Evolutionary conservation across 2,797 vertebrate species (phyloP).

Genomic region (Aeoliscus strigatus): DNA sequence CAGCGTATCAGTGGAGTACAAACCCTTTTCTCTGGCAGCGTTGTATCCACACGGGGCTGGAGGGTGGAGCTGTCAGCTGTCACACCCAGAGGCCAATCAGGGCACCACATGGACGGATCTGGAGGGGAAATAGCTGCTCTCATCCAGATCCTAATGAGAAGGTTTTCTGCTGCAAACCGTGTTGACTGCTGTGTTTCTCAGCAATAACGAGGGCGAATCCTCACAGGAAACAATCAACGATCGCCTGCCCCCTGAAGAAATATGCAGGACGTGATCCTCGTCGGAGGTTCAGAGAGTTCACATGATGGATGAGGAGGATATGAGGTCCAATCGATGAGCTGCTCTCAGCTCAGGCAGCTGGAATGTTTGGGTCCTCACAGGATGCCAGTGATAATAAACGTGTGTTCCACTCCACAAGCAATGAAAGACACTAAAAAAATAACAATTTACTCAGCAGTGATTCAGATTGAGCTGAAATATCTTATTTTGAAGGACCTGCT

Average conservation of each 20-base stretch:
- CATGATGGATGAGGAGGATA: not conserved
- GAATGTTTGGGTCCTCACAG: too few relatives aligned
- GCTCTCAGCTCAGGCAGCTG: not conserved
- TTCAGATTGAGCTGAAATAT: too few relatives aligned
- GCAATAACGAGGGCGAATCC: slow-evolving; percentile 37
- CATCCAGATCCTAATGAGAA: slow-evolving; percentile 9
- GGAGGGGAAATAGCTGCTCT: slow-evolving; percentile 47
- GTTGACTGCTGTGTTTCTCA: slow-evolving; percentile 14
- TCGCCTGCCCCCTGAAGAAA: slow-evolving; percentile 12
- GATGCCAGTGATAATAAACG: too few relatives aligned
- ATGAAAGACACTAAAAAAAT: too few relatives aligned
- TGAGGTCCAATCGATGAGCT: too few relatives aligned
- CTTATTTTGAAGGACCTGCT: too few relatives aligned
- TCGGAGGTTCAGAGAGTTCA: slow-evolving; percentile 13
- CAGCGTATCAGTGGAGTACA: slow-evolving; percentile 41
- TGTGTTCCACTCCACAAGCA: too few relatives aligned
- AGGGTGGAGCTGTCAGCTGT: slow-evolving; percentile 64
- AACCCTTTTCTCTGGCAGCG: slow-evolving; percentile 43
- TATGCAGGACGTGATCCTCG: slow-evolving; percentile 6
- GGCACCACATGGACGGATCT: slow-evolving; percentile 41
- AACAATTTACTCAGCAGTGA: too few relatives aligned
- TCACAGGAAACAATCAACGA: slow-evolving; percentile 13
- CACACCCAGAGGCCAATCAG: slow-evolving; percentile 46
- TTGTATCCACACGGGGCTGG: slow-evolving; percentile 61
- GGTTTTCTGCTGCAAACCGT: slow-evolving; percentile 10